These are phyloP conservation scores for Hirtodrosophila trivittata DNA, from an alignment of 2,888 invertebrate species.

Conservation along the genomic window DNA sequence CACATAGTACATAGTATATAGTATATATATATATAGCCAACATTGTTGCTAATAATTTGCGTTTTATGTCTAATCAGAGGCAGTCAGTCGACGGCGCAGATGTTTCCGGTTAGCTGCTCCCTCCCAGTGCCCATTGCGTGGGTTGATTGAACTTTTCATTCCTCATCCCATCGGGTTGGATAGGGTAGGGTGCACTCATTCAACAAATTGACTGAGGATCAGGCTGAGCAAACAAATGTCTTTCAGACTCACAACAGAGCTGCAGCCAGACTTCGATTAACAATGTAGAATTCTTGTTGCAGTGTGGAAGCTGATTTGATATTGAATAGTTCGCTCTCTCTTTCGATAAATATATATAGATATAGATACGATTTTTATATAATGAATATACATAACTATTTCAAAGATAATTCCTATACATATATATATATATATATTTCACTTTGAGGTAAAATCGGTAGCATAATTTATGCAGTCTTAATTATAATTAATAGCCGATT, in stretches of 20 bases:
- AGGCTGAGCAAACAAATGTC: constrained; percentile 53
- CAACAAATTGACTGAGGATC: constrained; percentile 35
- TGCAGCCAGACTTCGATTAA: constrained; percentile 13
- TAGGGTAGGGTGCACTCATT: not conserved
- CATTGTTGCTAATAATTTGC: constrained; percentile 67
- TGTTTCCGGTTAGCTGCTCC: constrained; percentile 66
- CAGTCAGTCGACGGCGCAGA: constrained; percentile 51
- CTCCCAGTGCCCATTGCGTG: constrained; percentile 25
- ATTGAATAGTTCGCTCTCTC: too few relatives aligned
- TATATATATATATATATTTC: too few relatives aligned
- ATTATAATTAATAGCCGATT: constrained; percentile 45
- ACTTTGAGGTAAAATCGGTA: not conserved
- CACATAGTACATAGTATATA: too few relatives aligned
- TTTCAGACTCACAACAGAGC: not conserved
- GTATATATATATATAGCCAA: constrained; percentile 10
- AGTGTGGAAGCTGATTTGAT: too few relatives aligned
- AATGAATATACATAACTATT: too few relatives aligned
- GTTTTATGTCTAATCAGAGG: constrained; percentile 65
- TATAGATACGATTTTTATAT: too few relatives aligned
- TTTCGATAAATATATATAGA: too few relatives aligned
- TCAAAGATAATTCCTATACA: too few relatives aligned
- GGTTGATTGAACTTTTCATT: constrained; percentile 65
- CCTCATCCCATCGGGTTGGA: constrained; percentile 25
- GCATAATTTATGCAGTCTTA: constrained; percentile 9
- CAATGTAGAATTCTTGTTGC: constrained; percentile 3